phyloP scores from a whole-genome alignment of 2,888 invertebrate species.

The Coelopa pilipes region DNA sequence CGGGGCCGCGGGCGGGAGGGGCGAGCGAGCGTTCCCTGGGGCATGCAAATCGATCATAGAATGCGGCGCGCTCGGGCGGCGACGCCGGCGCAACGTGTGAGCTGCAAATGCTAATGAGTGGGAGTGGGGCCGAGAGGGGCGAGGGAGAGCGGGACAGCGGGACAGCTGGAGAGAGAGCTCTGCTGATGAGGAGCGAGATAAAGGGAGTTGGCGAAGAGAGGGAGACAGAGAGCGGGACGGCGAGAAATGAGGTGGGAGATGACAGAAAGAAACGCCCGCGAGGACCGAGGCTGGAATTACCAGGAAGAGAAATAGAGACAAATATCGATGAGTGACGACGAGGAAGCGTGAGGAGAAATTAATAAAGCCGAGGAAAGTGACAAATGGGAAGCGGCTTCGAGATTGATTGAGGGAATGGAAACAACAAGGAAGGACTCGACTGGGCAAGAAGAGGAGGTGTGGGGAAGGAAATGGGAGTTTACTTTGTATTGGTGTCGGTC shows the following conservation, averaged over 20 bases:
- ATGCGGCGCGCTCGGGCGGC: neutral
- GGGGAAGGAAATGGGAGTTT: too few relatives aligned
- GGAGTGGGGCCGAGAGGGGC: neutral
- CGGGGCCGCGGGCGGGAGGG: neutral
- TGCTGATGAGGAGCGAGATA: neutral
- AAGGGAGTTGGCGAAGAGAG: neutral
- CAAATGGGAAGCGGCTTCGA: neutral
- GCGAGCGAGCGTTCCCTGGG: neutral
- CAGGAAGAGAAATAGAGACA: neutral
- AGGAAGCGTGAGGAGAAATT: too few relatives aligned
- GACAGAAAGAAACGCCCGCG: neutral
- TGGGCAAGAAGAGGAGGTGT: too few relatives aligned
- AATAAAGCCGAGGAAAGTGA: neutral
- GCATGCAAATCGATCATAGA: neutral
- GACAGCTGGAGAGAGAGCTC: neutral
- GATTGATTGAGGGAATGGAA: neutral
- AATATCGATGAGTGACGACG: too few relatives aligned
- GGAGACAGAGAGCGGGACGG: neutral
- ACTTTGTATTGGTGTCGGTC: too few relatives aligned
- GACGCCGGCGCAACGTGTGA: neutral
- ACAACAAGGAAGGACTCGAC: neutral
- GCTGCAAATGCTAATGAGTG: slow-evolving; percentile 23
- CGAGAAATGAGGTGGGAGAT: neutral
- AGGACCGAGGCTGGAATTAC: neutral
- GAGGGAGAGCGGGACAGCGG: neutral